phyloP scores from a whole-genome alignment of 2,113 vertebrate genomes.

The Calypte anna region DNA sequence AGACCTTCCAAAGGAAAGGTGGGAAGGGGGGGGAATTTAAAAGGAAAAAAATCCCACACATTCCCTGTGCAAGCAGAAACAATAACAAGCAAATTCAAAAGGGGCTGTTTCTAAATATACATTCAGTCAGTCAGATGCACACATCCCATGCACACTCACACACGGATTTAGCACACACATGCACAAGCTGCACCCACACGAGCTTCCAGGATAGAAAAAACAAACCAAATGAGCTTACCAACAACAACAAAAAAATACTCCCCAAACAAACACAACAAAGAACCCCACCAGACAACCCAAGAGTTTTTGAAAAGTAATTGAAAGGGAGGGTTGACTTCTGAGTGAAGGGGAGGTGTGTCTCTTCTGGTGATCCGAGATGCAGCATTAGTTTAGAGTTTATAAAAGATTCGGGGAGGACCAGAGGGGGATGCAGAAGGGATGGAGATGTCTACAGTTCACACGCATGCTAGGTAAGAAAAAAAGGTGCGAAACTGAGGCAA shows the following conservation, averaged over 20 bases:
- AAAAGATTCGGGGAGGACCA: constrained; percentile 19
- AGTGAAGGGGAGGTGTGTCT: constrained; percentile 68
- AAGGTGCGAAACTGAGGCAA: constrained; percentile 88
- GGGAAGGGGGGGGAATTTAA: background rate
- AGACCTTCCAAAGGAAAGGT: constrained; percentile 27
- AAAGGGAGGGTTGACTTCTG: constrained; percentile 68
- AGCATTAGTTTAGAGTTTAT: constrained; percentile 80
- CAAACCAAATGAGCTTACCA: background rate
- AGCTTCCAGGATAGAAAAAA: constrained; percentile 52
- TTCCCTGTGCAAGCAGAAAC: constrained; percentile 67
- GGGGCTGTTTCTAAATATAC: constrained; percentile 54
- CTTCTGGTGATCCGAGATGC: constrained; percentile 81
- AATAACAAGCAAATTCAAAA: constrained; percentile 62
- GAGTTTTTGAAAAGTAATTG: constrained; percentile 67
- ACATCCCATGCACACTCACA: constrained; percentile 1
- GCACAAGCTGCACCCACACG: background rate
- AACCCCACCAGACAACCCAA: background rate
- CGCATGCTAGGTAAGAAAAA: constrained; percentile 79
- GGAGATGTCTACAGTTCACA: constrained; percentile 79
- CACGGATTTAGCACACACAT: constrained; percentile 3
- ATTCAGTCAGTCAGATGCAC: constrained; percentile 44
- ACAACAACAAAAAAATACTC: constrained; percentile 8
- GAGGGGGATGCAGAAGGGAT: background rate
- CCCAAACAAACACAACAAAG: constrained; percentile 20
- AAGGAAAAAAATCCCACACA: constrained; percentile 32